Percentiles rank a stretch among this genome's conserved stretches.
Conservation (phyloP, 2,113 vertebrate genomes). For the Plectropomus leopardus region DNA sequence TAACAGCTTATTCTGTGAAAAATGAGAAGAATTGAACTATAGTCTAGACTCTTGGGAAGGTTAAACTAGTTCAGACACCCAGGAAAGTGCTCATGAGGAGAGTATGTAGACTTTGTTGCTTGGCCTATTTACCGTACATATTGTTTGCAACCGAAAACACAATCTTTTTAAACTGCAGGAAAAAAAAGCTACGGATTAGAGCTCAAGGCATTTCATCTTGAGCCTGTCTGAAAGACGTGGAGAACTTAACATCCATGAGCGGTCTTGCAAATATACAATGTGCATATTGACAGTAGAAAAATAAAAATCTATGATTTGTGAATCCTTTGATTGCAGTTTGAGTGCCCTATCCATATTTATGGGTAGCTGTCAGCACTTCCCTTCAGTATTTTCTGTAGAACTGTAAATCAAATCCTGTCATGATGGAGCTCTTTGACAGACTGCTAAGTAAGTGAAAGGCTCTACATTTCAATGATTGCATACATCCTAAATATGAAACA, state of each 20-base stretch:
- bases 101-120: constrained; percentile 41
- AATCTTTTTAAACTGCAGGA: constrained; percentile 12
- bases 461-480: constrained; percentile 31
- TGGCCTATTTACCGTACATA: constrained; percentile 56
- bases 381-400: constrained; percentile 52
- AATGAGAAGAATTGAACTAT: constrained; percentile 37
- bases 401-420: constrained; percentile 66
- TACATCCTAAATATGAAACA: constrained; percentile 24
- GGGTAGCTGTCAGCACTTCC: constrained; percentile 53
- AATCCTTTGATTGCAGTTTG: constrained; percentile 70
- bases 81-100: constrained; percentile 45
- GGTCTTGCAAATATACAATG: constrained; percentile 20
- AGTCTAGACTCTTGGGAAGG: constrained; percentile 61
- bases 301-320: constrained; percentile 69
- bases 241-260: constrained; percentile 12
- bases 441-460: constrained; percentile 60
- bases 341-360: constrained; percentile 71
- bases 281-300: constrained; percentile 47
- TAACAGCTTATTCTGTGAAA: constrained; percentile 50
- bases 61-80: constrained; percentile 67
- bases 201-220: constrained; percentile 10
- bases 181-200: constrained; percentile 30
- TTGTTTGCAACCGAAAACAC: constrained; percentile 48
- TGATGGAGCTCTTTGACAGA: constrained; percentile 55
- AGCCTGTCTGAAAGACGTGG: constrained; percentile 24